Evolutionary conservation across 2,113 vertebrate genomes (phyloP).

Genomic region (Perca fluviatilis): DNA sequence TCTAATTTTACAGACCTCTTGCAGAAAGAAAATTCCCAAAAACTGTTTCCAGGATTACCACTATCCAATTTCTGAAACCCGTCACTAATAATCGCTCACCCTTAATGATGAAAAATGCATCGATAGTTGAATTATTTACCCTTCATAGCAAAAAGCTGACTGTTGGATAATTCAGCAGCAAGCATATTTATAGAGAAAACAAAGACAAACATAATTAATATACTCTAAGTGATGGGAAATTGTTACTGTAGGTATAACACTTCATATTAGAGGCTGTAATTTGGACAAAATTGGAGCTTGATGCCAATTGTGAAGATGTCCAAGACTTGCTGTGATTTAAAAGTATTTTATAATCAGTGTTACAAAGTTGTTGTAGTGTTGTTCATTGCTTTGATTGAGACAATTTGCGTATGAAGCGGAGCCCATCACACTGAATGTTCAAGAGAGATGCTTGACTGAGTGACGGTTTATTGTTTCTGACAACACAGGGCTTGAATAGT

Average conservation of each 20-base stretch:
- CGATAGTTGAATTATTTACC: background rate
- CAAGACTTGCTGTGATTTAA: background rate
- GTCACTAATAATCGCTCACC: background rate
- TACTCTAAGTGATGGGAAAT: background rate
- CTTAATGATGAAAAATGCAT: background rate
- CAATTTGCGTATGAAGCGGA: constrained; percentile 26
- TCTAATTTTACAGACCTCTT: background rate
- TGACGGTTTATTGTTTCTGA: constrained; percentile 34
- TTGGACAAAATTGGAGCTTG: background rate
- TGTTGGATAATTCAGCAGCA: background rate
- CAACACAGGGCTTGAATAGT: constrained; percentile 4
- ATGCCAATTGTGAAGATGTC: constrained; percentile 2
- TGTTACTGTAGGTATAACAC: background rate
- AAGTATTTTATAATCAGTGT: constrained; percentile 2
- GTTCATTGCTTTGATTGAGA: constrained; percentile 24
- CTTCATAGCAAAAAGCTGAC: background rate
- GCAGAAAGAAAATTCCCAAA: background rate
- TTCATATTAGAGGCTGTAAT: constrained; percentile 1
- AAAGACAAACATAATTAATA: background rate
- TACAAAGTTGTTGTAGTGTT: constrained; percentile 1
- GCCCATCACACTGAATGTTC: constrained; percentile 2
- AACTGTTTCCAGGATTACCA: background rate
- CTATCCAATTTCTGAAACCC: background rate
- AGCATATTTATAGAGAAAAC: background rate
- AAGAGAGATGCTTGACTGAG: constrained; percentile 14